Evolutionary conservation across 2,113 vertebrate species (phyloP).

Genomic region (Anguilla rostrata): DNA sequence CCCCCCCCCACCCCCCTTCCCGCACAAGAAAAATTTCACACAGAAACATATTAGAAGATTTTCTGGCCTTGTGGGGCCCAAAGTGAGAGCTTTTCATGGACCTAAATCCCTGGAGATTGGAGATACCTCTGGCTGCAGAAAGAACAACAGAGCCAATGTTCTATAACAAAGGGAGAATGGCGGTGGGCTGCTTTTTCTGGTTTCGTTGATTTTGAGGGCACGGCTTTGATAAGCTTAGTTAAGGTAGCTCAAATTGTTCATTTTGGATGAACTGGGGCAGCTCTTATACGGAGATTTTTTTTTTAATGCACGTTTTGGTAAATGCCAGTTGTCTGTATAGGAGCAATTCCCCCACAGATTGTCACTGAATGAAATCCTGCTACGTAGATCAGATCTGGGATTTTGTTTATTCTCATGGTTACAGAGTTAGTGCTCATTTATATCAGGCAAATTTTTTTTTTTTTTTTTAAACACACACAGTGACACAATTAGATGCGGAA

Average conservation of each 20-base stretch:
- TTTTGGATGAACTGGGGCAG: neutral
- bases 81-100: no score
- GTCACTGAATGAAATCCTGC: slow-evolving; percentile 18
- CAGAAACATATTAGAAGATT: neutral
- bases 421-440: slow-evolving; percentile 22
- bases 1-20: no score
- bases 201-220: neutral
- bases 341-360: slow-evolving; percentile 13
- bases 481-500: slow-evolving; percentile 1
- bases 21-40: no score
- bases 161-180: neutral
- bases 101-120: no score
- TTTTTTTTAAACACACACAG: neutral
- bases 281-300: neutral
- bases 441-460: slow-evolving; percentile 19
- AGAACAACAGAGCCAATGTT: no score
- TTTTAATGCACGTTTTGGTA: neutral
- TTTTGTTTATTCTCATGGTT: slow-evolving; percentile 28
- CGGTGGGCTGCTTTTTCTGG: neutral
- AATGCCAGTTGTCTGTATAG: slow-evolving; percentile 14
- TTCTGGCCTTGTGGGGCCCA: no score
- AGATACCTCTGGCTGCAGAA: no score
- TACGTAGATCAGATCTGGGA: slow-evolving; percentile 23
- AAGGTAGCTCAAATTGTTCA: neutral
- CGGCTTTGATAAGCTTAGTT: neutral